Evolutionary conservation across 1,140 invertebrate genomes (phyloP), one percentile per base, ranked within the genome.

Genomic region (Hylyphantes graminicola): DNA sequence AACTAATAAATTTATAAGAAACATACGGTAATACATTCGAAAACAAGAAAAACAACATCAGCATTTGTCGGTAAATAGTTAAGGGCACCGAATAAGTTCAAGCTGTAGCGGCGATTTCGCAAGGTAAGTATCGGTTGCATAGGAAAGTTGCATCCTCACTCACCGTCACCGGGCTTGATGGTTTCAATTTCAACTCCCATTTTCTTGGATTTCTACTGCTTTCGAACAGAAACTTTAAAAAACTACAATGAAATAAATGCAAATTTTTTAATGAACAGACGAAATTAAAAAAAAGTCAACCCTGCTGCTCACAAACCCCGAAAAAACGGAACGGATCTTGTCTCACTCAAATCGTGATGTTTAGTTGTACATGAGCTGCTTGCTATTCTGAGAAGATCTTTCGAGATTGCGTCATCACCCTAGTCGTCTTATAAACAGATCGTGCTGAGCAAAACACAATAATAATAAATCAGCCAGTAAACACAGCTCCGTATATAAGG

Each of bases 161-260:
- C 85, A 87, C 86, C 81, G 72, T 87, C 86, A n/a, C 87, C 87
- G 61, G 85, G 83, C 65, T 80, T 74, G 51, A 87, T 87, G 17
- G 86, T 87, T 81, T 87, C 80, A 50, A 87, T 85, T 85, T 87
- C 86, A 72, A 87, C 87, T 75, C 87, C 87, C 87, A 87, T 87
- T 76, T 55, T 65, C 67, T 35, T 53, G 51, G 19, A 8, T 53
- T 70, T 53, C 54, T 17, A 51, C 53, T 53, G 12, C 2, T 54
- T 53, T 70, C 54, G 53, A 73, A 81, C 17, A 63, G 59, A 54
- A 76, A 54, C 11, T 61, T 73, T 73, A 63, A 53, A 81, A 21
- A 73, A 61, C 50, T 59, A 54, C 21, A 55, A 11, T 19, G 17
- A 51, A 61, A 81, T 53, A 73, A 63, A 63, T 12, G 12, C n/a